Percentiles rank a stretch among this genome's conserved stretches.
Evolutionary conservation across 2,113 vertebrate species (phyloP).

Genomic region (Lontra canadensis): DNA sequence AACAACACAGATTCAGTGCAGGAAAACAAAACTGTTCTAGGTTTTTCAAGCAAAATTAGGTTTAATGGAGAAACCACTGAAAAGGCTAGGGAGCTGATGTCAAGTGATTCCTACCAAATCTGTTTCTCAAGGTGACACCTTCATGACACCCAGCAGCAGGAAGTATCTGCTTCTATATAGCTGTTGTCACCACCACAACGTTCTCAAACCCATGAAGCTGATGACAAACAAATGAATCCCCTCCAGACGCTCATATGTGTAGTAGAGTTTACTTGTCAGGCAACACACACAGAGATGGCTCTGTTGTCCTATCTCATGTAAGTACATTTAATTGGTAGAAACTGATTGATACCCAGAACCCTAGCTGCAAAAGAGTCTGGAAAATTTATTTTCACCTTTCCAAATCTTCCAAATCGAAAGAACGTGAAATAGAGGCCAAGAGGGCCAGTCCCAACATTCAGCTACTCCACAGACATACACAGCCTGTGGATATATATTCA

Average conservation of each 20-base stretch:
- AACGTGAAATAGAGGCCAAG: neutral
- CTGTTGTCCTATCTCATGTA: neutral
- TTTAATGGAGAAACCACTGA: neutral
- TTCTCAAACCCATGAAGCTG: neutral
- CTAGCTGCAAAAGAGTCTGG: neutral
- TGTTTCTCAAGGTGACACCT: neutral
- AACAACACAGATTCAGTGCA: neutral
- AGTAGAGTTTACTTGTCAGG: neutral
- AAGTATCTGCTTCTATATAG: neutral
- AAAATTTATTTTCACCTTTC: neutral
- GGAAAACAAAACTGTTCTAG: neutral
- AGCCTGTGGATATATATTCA: neutral
- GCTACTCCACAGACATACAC: too few relatives aligned
- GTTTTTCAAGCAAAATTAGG: neutral
- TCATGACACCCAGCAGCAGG: neutral
- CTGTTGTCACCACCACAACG: neutral
- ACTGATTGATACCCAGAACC: neutral
- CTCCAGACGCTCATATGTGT: fast-evolving
- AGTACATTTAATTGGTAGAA: neutral
- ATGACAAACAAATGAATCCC: neutral
- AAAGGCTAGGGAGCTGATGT: neutral
- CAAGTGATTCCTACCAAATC: neutral
- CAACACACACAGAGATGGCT: neutral
- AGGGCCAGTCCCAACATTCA: neutral
- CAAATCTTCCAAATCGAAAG: neutral